Conservation (phyloP, 2,113 vertebrate species). For the Podarcis raffonei region DNA sequence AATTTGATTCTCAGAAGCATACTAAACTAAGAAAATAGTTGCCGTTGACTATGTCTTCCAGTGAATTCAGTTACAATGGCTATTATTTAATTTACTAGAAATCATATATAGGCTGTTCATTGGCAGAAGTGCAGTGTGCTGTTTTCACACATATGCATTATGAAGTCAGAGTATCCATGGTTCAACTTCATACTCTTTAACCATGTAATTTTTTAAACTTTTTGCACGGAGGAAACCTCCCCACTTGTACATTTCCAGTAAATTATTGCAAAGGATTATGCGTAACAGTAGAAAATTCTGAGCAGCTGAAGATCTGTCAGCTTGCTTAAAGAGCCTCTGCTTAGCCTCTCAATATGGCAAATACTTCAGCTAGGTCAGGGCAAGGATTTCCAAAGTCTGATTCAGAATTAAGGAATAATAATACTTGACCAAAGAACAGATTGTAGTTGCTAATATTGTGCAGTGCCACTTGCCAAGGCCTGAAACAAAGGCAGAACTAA, state of each 20-base stretch:
- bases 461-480: neutral
- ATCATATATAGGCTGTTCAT: neutral
- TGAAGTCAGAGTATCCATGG: neutral
- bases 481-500: neutral
- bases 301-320: neutral
- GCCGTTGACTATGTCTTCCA: constrained; percentile 25
- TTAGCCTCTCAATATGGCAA: neutral
- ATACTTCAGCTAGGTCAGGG: constrained; percentile 26
- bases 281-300: constrained; percentile 44
- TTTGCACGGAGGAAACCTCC: neutral
- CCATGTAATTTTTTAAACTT: neutral
- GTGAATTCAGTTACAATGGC: neutral
- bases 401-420: constrained; percentile 20
- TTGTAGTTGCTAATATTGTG: neutral
- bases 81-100: neutral
- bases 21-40: constrained; percentile 5
- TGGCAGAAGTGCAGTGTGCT: neutral
- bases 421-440: neutral
- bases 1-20: neutral
- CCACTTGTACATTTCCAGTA: neutral
- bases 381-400: neutral
- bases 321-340: neutral
- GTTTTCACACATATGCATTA: neutral
- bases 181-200: constrained; percentile 29
- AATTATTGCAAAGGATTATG: constrained; percentile 4